Base-by-base conservation (phyloP, 2,113 vertebrate genomes). In the Vanacampus margaritifer region DNA sequence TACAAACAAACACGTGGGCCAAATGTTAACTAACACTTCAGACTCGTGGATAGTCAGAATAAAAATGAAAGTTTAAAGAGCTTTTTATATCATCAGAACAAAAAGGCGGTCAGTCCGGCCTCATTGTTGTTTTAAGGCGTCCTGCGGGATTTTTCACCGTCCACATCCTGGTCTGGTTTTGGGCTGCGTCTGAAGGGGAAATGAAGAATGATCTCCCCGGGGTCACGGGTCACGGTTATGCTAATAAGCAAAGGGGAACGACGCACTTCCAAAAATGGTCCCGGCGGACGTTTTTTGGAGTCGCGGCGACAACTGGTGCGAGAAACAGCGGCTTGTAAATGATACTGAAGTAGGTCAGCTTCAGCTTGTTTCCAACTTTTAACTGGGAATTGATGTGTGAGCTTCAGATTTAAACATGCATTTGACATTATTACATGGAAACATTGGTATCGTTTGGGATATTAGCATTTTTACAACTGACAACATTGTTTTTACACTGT, bases 211-310 rank as follows among this genome's bases (percentile, higher is more conserved):
- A 62, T 62, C 59, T 62, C n/a, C 37, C 7, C n/a, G 14, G 59
- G 59, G 59, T 62, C 58, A 61, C 37, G 21, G 58, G 58, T 61
- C 59, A 62, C 37, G 59, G 21, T 62, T 62, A 62, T 62, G 59
- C 11, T 62, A 62, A 62, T 43, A 62, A 62, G 59, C 59, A 62
- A 56, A 43, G 37, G n/a, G 59, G 59, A 39, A 61, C 21, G n/a
- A 24, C 59, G 59, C 12, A 8, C 36, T 23, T 23, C 12, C 36
- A 13, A 24, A 41, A 41, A 61, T 2, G n/a, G 59, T 61, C 59
- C 37, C 59, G 59, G 37, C 17, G 59, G 59, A 41, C n/a, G 9
- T 21, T 51, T 53, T 56, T n/a, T 39, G 23, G 59, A 61, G 59
- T 16, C 5, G 37, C 59, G n/a, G 59, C n/a, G 59, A 61, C 59